Evolutionary conservation across 2,888 invertebrate species (phyloP).

Genomic region (Abscondita cerata): DNA sequence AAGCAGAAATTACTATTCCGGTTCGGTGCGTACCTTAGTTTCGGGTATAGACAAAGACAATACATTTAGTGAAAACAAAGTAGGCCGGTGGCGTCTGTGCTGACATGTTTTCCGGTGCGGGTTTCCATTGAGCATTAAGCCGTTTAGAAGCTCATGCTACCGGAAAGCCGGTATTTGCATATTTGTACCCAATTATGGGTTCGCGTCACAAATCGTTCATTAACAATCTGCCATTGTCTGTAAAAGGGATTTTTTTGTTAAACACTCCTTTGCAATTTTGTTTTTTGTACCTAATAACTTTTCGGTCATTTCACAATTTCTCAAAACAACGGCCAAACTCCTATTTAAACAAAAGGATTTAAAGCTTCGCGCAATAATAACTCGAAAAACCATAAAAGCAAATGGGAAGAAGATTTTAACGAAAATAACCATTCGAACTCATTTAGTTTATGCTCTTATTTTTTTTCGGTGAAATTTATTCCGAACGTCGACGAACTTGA

Average conservation of each 20-base stretch:
- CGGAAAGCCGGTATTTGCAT: slow-evolving; percentile 2
- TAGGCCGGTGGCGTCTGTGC: neutral
- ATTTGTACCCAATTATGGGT: slow-evolving; percentile 6
- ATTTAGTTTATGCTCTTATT: neutral
- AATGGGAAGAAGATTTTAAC: neutral
- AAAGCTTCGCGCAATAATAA: too few species aligned
- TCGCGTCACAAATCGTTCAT: neutral
- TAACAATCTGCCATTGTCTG: too few species aligned
- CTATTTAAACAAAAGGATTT: too few species aligned
- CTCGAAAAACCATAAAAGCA: too few species aligned
- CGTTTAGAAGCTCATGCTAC: slow-evolving; percentile 1
- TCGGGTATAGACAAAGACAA: slow-evolving; percentile 3
- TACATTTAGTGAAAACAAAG: slow-evolving; percentile 10
- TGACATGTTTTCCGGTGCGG: neutral
- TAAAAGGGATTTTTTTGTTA: too few species aligned
- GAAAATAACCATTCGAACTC: neutral
- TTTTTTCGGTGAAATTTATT: slow-evolving; percentile 6
- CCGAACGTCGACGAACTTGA: slow-evolving; percentile 2
- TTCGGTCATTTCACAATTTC: too few species aligned
- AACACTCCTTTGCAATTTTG: too few species aligned
- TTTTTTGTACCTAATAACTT: too few species aligned
- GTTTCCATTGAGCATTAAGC: slow-evolving; percentile 1
- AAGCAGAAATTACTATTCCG: slow-evolving; percentile 7
- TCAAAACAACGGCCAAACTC: too few species aligned
- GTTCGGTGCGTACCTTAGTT: slow-evolving; percentile 1